Evolutionary conservation across 23 tunicate species (phyloP), one percentile per base, ranked within the genome.

Genomic region (Styela clava): DNA sequence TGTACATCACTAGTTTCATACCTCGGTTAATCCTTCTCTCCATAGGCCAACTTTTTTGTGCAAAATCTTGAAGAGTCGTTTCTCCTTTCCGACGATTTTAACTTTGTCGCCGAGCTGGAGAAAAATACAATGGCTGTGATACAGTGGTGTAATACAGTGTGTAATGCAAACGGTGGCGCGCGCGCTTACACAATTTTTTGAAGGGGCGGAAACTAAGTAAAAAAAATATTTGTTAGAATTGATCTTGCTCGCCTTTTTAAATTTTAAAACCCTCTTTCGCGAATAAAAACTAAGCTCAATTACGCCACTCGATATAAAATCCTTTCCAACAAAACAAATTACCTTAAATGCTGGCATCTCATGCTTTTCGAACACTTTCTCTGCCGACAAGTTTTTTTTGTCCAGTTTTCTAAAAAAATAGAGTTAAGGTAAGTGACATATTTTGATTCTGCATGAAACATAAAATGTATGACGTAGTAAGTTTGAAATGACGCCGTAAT

Each of bases 11-110:
- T n/a, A n/a, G n/a, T n/a, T n/a, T n/a, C n/a, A n/a, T n/a, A 67
- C 71, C 71, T 67, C 71, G 16, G 31, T 25, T 29, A 67, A 67
- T 27, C 2, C 71, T 67, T 67, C 71, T 67, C 31, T 67, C 71
- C 71, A 67, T 18, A 67, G 31, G 0, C 71, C 71, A 25, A 67
- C 71, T 67, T 67, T 67, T 1, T 67, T 67, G 22, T 67, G 71
- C 71, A 67, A 1, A 25, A 25, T 29, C 71, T 67, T 67, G 71
- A 67, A 67, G 24, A 67, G 31, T 27, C 31, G 71, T 67, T 67
- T 67, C 31, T 67, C 71, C 22, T 67, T 29, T 29, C 30, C 30
- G 24, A 67, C 31, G 24, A 67, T 29, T 67, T 67, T 67, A 19
- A 67, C 71, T 27, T 24, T 27, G 31, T 67, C 31, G 31, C 71